Percentiles rank a stretch among this genome's conserved stretches.
Conservation (phyloP, 2,113 vertebrate species). For the Colossoma macropomum region DNA sequence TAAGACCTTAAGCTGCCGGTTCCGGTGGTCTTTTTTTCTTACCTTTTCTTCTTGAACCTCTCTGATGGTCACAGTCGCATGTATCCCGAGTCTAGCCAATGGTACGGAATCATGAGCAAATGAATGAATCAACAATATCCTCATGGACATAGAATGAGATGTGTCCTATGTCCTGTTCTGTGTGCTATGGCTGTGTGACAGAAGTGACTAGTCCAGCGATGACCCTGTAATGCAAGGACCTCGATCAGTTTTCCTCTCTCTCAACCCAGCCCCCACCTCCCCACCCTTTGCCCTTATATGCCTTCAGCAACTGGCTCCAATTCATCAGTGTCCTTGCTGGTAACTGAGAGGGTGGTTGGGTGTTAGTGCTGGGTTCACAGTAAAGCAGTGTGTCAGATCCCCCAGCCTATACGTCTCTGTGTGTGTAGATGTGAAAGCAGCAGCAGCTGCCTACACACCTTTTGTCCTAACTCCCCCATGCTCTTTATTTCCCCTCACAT, state of each 20-base stretch:
- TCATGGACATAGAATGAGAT: slow-evolving; percentile 49
- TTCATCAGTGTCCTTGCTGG: slow-evolving; percentile 72
- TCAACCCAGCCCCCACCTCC: slow-evolving; percentile 52
- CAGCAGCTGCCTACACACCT: slow-evolving; percentile 76
- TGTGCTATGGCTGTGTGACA: slow-evolving; percentile 51
- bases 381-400: slow-evolving; percentile 60
- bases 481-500: slow-evolving; percentile 52
- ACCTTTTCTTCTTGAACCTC: background rate
- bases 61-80: background rate
- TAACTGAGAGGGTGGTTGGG: slow-evolving; percentile 52
- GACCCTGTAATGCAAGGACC: slow-evolving; percentile 58
- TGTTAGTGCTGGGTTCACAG: slow-evolving; percentile 43
- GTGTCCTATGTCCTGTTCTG: slow-evolving; percentile 54
- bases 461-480: slow-evolving; percentile 67
- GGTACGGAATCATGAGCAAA: background rate
- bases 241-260: slow-evolving; percentile 41
- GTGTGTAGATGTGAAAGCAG: slow-evolving; percentile 53
- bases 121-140: slow-evolving; percentile 49
- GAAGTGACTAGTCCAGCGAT: slow-evolving; percentile 69
- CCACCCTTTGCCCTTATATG: slow-evolving; percentile 78
- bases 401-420: slow-evolving; percentile 50
- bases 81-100: background rate
- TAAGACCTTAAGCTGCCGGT: background rate
- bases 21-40: slow-evolving; percentile 5
- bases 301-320: slow-evolving; percentile 78